Evolutionary conservation across 2,888 invertebrate species (phyloP).

Genomic region (Embidobia sp.): DNA sequence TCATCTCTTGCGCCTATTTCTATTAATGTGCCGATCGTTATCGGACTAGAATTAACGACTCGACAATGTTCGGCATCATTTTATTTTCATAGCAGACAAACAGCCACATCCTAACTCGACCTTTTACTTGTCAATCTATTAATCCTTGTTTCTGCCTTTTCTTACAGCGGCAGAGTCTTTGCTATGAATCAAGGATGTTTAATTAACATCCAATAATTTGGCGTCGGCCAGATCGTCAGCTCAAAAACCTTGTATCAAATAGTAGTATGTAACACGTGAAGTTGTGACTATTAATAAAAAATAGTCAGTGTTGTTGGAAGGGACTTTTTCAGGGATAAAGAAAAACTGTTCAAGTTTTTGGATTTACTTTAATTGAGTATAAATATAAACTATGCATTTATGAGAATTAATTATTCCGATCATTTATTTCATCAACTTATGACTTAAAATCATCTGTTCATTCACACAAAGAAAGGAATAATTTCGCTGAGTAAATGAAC

Average conservation of each 20-base stretch:
- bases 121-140: constrained; percentile 62
- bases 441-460: too few species aligned
- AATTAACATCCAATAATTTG: constrained; percentile 64
- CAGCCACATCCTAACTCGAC: constrained; percentile 35
- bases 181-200: constrained; percentile 24
- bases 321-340: too few species aligned
- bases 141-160: constrained; percentile 42
- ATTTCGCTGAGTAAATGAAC: too few species aligned
- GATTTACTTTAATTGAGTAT: too few species aligned
- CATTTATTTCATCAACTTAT: too few species aligned
- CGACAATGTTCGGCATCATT: constrained; percentile 47
- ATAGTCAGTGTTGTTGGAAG: too few species aligned
- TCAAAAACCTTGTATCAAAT: constrained; percentile 20
- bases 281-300: neutral
- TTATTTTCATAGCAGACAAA: constrained; percentile 49
- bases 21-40: constrained; percentile 59
- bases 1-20: constrained; percentile 49
- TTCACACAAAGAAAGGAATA: too few species aligned
- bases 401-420: too few species aligned
- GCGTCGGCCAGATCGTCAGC: constrained; percentile 38
- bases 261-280: constrained; percentile 5
- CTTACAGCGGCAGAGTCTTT: constrained; percentile 23
- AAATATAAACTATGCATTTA: too few species aligned
- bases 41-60: constrained; percentile 56
- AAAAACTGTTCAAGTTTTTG: too few species aligned